These are phyloP conservation scores for Albula goreensis DNA, from an alignment of 2,113 vertebrate species.

Conservation along the genomic window DNA sequence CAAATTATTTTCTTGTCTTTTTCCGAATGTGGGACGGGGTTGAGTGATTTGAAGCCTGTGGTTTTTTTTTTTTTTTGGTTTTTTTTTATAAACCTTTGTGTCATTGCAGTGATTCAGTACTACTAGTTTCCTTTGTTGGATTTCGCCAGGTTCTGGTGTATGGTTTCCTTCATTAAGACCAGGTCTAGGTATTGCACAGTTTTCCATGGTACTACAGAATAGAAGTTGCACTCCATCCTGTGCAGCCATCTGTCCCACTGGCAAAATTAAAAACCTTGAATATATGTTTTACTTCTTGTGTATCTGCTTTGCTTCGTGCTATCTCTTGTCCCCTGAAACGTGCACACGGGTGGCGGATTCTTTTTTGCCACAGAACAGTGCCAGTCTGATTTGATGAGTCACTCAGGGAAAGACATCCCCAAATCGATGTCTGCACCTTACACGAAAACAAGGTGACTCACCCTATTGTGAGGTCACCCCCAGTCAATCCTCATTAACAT, in stretches of 20 bases:
- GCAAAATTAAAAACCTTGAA: neutral
- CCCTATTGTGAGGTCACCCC: slow-evolving; percentile 41
- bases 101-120: neutral
- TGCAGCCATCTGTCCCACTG: neutral
- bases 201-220: neutral
- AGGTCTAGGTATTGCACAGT: neutral
- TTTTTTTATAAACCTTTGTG: neutral
- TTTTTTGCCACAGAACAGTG: neutral
- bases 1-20: neutral
- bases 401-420: neutral
- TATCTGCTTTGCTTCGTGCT: neutral
- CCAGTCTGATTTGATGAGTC: neutral
- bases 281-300: neutral
- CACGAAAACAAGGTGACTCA: slow-evolving; percentile 31
- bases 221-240: neutral
- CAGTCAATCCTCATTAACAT: neutral
- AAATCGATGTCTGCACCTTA: neutral
- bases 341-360: neutral
- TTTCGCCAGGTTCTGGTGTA: neutral
- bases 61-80: neutral
- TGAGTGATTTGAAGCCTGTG: neutral
- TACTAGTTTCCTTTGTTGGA: neutral
- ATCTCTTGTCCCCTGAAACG: neutral
- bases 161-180: too few relatives aligned
- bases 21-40: neutral